Percentiles rank a stretch among this genome's conserved stretches.
Conservation (phyloP, 2,113 vertebrate species). For the Antigone vipio region DNA sequence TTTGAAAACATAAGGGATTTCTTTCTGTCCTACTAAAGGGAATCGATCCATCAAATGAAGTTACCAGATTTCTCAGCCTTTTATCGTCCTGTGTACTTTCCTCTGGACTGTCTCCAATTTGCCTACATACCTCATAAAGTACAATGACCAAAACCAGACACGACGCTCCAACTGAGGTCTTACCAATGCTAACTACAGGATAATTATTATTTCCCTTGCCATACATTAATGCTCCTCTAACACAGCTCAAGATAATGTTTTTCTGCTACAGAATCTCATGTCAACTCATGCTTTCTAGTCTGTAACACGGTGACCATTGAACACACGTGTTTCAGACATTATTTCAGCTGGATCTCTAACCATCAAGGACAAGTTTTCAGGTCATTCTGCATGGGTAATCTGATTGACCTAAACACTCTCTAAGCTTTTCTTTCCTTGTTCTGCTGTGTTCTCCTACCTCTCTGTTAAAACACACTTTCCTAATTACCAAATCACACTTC, state of each 20-base stretch:
- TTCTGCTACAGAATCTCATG: neutral
- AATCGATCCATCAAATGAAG: neutral
- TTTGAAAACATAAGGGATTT: neutral
- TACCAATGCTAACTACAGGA: neutral
- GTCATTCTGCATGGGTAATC: neutral
- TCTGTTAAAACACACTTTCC: neutral
- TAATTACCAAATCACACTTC: neutral
- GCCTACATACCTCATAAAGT: neutral
- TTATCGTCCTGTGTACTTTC: neutral
- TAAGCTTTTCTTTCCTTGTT: neutral
- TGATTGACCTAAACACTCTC: neutral
- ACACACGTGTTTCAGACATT: fast-evolving
- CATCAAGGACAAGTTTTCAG: neutral
- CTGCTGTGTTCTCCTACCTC: neutral
- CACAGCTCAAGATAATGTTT: neutral
- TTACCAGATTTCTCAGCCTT: neutral
- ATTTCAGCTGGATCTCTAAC: neutral
- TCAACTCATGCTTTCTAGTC: neutral
- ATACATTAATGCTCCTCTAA: neutral
- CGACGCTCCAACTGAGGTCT: neutral
- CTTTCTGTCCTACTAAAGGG: neutral
- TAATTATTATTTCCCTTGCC: neutral
- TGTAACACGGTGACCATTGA: neutral
- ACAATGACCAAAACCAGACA: neutral
- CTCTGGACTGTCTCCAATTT: neutral